Evolutionary conservation across 2,797 vertebrate genomes (phyloP), one percentile per base, ranked within the genome.

Genomic region (Thaleichthys pacificus): DNA sequence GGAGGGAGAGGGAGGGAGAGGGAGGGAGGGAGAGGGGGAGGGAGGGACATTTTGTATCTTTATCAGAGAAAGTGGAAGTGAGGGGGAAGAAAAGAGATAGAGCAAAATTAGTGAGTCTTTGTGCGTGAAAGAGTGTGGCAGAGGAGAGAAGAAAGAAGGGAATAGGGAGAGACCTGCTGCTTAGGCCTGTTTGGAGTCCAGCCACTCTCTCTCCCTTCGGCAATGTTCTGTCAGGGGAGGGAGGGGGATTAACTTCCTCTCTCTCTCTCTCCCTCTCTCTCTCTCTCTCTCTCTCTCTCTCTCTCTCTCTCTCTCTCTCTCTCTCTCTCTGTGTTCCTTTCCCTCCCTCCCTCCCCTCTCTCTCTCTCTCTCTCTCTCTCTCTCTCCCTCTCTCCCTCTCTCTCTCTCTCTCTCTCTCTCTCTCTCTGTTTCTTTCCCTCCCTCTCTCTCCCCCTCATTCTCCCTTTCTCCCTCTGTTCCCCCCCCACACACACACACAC

Each of bases 101-200:
- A 28, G 60, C 21, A 9, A 38, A 38, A 26, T 11, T 8, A 26
- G 58, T 14, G 26, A 61, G 26, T 57, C 19, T 57, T 57, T 57
- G 54, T 57, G 17, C 12, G 26, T 26, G 11, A 28, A 26, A 22
- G 9, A 26, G 14, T 11, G 60, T 30, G 21, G 24, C 24, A 12
- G 60, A 61, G 26, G 28, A 26, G 26, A 8, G 38, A 62, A 75
- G 73, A 57, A 69, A 76, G 12, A 42, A 69, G 72, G 21, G 61
- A 0, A 28, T 74, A 77, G 71, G 76, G 80, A 69, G 70, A 78
- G 66, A 42, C 12, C 74, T 72, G 65, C 71, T 57, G 77, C 79
- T 80, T 24, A 4, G 4, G 77, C 69, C 61, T 71, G 51, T 79
- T 72, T 68, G 28, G 51, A 19, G 32, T 63, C 28, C 22, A 70